These are phyloP conservation scores for Luperina nickerlii DNA, from an alignment of 2,888 invertebrate genomes.

Conservation along the genomic window DNA sequence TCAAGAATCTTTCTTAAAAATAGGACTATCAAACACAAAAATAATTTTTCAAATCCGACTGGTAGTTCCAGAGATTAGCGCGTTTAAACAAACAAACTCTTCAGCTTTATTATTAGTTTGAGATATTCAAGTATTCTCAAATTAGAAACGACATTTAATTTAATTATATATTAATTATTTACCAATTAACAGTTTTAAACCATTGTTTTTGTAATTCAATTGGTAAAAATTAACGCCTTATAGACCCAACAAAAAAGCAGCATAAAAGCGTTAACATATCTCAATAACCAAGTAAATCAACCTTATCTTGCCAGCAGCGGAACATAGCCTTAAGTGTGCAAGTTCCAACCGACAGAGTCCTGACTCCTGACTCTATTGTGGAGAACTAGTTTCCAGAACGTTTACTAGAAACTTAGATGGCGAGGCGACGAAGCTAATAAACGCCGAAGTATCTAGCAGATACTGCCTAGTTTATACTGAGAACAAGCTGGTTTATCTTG, in stretches of 20 bases:
- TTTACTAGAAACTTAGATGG: constrained; percentile 29
- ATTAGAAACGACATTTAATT: not conserved
- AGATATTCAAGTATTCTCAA: not conserved
- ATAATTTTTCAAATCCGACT: not conserved
- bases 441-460: constrained; percentile 11
- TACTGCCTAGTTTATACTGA: constrained; percentile 9
- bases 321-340: constrained; percentile 10
- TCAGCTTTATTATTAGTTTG: not conserved
- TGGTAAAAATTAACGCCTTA: not conserved
- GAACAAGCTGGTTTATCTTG: not conserved
- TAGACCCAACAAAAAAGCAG: not conserved
- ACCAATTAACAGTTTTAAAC: not conserved
- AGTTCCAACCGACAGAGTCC: constrained; percentile 6
- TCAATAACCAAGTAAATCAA: not conserved
- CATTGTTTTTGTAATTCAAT: not conserved
- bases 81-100: not conserved
- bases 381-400: constrained; percentile 2
- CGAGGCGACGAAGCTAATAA: constrained; percentile 21
- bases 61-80: not conserved
- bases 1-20: not conserved
- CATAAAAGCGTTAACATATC: not conserved
- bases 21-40: not conserved
- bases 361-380: constrained; percentile 15
- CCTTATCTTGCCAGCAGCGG: not conserved
- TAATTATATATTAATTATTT: too few species aligned